These are phyloP conservation scores for Hydrolagus colliei DNA, from an alignment of 2,797 vertebrate genomes.

Conservation along the genomic window DNA sequence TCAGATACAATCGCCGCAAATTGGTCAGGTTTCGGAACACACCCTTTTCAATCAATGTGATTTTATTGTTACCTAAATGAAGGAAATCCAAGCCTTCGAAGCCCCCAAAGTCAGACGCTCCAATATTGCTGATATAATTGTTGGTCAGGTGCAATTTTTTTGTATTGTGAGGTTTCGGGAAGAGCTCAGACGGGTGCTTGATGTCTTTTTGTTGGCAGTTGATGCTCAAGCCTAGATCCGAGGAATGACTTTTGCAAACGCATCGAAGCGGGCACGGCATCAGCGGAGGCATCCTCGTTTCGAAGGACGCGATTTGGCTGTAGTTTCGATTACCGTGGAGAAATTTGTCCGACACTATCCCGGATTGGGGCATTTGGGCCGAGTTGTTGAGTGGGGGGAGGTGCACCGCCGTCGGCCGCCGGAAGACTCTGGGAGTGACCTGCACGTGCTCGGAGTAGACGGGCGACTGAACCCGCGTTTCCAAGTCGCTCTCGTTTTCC, in stretches of 20 bases:
- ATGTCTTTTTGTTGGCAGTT: constrained; percentile 94
- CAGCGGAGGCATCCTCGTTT: constrained; percentile 81
- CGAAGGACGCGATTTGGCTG: constrained; percentile 83
- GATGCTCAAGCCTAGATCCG: constrained; percentile 89
- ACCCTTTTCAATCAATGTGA: constrained; percentile 73
- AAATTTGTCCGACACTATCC: constrained; percentile 83
- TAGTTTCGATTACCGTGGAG: constrained; percentile 71
- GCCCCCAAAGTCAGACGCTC: constrained; percentile 71
- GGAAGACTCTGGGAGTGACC: constrained; percentile 65
- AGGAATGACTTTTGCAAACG: constrained; percentile 88
- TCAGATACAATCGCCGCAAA: constrained; percentile 86
- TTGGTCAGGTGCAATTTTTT: constrained; percentile 94
- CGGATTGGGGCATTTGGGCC: constrained; percentile 75
- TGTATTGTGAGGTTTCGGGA: constrained; percentile 81
- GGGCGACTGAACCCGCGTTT: constrained; percentile 79
- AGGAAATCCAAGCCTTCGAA: constrained; percentile 93
- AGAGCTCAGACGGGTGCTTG: constrained; percentile 74
- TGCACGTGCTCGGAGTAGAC: constrained; percentile 69
- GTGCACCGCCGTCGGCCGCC: constrained; percentile 67
- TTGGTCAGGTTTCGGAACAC: constrained; percentile 93
- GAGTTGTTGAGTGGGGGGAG: constrained; percentile 81
- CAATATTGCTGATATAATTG: constrained; percentile 85
- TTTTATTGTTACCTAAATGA: constrained; percentile 92
- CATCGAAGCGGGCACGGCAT: constrained; percentile 79
- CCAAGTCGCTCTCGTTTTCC: constrained; percentile 89